Evolutionary conservation across 2,888 invertebrate genomes (phyloP), one percentile per base, ranked within the genome.

Genomic region (Hoplodrina blanda): DNA sequence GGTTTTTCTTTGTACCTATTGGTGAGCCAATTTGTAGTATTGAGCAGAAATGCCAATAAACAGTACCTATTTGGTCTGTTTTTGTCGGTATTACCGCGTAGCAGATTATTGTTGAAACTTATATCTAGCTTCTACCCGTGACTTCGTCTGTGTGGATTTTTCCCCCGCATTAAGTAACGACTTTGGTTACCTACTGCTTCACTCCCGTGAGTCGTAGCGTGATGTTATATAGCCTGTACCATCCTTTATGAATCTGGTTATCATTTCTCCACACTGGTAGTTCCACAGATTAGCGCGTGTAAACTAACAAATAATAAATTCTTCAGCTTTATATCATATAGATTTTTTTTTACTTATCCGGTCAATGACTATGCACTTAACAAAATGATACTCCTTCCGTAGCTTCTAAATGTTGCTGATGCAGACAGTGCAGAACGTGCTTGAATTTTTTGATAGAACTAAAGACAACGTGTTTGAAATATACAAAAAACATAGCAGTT

Each of bases 381-480:
- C n/a, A 25, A 25, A 55, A 54, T 37, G 2, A 13, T 46, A 0
- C 46, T 25, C 2, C 30, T 67, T 54, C 25, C 13, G 44, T 64
- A 33, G 50, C 49, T 49, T 73, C 10, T 15, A 25, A 19, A 50
- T 19, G 33, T 19, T 56, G 5, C 56, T 52, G 37, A 46, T 19
- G 46, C 25, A 65, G 25, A 57, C 46, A 19, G 2, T 30, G 55
- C 11, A 73, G 25, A 56, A 46, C 56, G 50, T 11, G 25, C 19
- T 25, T 11, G 37, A 73, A 71, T 65, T 46, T 56, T 46, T 49
- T 20, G 7, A 11, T 8, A 13, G 7, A 25, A 56, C 20, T 44
- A 44, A 19, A 46, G 56, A 73, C 50, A 65, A 17, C 13, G 52
- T 52, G 19, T 41, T 53, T 13, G 44, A 71, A 13, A 41, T 41